Evolutionary conservation across 2,888 invertebrate species (phyloP).

Genomic region (Ichneumoninae sp.): DNA sequence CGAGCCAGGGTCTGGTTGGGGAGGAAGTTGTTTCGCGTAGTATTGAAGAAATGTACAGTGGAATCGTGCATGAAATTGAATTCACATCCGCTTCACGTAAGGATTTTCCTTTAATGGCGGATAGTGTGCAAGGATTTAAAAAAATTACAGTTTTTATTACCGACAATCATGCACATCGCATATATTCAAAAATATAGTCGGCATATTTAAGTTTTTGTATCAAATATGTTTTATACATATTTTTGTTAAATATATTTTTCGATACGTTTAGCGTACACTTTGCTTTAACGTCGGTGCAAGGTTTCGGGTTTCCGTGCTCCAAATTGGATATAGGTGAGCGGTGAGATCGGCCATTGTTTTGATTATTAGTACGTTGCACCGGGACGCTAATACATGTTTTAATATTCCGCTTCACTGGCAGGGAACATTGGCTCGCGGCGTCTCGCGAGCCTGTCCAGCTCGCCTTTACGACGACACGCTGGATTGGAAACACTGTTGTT

Average conservation of each 20-base stretch:
- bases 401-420: conserved; percentile 72
- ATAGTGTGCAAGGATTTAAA: no score
- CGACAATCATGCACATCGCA: neutral
- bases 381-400: conserved; percentile 72
- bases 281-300: neutral
- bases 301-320: conserved; percentile 60
- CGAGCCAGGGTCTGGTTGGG: no score
- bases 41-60: no score
- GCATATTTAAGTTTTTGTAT: neutral
- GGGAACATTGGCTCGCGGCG: conserved; percentile 67
- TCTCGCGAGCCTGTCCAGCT: neutral
- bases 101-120: no score
- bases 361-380: conserved; percentile 74
- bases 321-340: conserved; percentile 70
- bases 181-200: neutral
- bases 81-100: no score
- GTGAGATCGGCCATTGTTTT: conserved; percentile 72
- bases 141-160: no score
- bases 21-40: no score
- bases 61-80: no score
- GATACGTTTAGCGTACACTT: neutral
- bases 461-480: neutral
- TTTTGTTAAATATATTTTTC: neutral
- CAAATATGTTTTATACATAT: neutral
- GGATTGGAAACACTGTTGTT: conserved; percentile 6